Evolutionary conservation across 2,113 vertebrate species (phyloP).

Genomic region (Thunnus maccoyii): DNA sequence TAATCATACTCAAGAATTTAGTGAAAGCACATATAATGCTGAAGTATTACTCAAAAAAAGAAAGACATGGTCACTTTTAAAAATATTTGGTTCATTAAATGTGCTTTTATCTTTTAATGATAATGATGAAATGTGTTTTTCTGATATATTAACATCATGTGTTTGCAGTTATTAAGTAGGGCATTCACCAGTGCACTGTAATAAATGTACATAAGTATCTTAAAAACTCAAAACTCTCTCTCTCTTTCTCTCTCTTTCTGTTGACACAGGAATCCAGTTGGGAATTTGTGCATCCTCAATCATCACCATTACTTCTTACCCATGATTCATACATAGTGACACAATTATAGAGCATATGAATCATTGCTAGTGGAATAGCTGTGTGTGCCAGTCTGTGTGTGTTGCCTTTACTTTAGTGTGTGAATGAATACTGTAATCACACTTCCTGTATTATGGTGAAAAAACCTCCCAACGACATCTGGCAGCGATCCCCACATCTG

Average conservation of each 20-base stretch:
- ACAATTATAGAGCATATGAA: background rate
- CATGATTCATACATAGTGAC: background rate
- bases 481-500: background rate
- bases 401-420: background rate
- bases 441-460: background rate
- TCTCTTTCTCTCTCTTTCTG: background rate
- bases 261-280: conserved; percentile 23
- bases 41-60: no score
- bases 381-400: background rate
- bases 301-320: background rate
- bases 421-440: background rate
- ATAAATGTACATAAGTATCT: no score
- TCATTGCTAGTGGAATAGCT: background rate
- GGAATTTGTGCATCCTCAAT: background rate
- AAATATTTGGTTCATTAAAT: no score
- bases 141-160: no score
- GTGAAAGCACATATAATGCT: background rate
- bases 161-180: no score
- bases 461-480: background rate
- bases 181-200: no score
- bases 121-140: no score
- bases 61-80: no score
- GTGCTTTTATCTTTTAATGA: background rate
- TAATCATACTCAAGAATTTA: no score
- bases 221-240: no score